Conservation (phyloP, 2,888 invertebrate species). For the Prostheceraeus crozeri region DNA sequence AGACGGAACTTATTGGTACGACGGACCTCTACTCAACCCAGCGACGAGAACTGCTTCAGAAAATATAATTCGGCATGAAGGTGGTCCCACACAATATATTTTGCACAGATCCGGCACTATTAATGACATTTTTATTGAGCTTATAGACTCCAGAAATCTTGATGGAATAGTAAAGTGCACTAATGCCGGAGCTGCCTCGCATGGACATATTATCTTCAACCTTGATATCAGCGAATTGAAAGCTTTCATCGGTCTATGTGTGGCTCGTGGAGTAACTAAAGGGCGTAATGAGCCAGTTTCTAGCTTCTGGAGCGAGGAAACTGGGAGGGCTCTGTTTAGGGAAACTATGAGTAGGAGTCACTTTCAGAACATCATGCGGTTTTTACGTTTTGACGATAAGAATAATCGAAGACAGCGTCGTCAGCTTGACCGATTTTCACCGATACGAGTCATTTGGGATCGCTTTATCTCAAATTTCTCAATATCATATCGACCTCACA, state of each 20-base stretch:
- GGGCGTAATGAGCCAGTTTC: constrained; percentile 4
- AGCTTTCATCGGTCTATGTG: constrained; percentile 1
- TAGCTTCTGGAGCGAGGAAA: constrained; percentile 24
- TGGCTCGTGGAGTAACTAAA: not conserved
- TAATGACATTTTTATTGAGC: no score
- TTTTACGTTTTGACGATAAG: constrained; percentile 21
- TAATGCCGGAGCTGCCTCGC: not conserved
- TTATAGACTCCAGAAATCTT: no score
- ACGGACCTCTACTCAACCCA: no score
- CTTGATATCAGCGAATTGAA: not conserved
- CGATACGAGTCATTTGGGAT: constrained; percentile 7
- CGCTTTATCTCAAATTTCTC: constrained; percentile 18
- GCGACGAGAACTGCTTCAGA: no score
- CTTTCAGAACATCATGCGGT: constrained; percentile 12
- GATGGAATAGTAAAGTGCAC: no score
- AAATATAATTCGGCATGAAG: no score
- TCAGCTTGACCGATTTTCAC: constrained; percentile 5
- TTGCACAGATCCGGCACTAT: no score
- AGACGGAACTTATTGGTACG: no score
- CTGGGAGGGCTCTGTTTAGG: not conserved
- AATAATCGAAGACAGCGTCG: constrained; percentile 16
- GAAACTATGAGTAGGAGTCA: constrained; percentile 10
- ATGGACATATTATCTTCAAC: not conserved
- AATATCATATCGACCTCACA: constrained; percentile 14
- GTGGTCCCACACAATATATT: no score